Conservation (phyloP, 2,888 invertebrate genomes). For the Caenorhabditis sp. region DNA sequence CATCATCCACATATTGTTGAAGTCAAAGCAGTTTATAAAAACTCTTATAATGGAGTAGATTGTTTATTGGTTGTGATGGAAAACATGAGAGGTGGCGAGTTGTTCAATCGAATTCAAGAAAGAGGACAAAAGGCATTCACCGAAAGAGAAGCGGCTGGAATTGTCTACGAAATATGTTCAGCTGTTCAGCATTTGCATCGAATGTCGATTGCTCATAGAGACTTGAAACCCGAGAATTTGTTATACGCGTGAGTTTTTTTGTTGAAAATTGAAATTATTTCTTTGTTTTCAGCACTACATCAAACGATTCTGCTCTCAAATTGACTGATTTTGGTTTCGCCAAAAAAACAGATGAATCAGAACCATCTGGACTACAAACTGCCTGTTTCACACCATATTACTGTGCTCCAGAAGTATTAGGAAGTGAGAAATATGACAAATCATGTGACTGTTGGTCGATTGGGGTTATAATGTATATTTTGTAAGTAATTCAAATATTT, state of each 20-base stretch:
- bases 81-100: conserved; percentile 97
- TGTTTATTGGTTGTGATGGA: conserved; percentile 99
- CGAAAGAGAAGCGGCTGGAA: conserved; percentile 88
- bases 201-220: conserved; percentile 92
- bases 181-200: conserved; percentile 92
- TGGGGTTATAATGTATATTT: conserved; percentile 98
- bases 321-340: conserved; percentile 99
- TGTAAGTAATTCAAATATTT: conserved; percentile 76
- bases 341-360: conserved; percentile 81
- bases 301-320: conserved; percentile 84
- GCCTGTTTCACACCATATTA: conserved; percentile 99
- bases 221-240: conserved; percentile 92
- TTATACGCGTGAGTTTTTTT: conserved; percentile 78
- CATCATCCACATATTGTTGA: conserved; percentile 91
- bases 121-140: conserved; percentile 93
- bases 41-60: conserved; percentile 87
- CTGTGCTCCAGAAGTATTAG: conserved; percentile 82
- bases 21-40: conserved; percentile 92
- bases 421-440: conserved; percentile 96
- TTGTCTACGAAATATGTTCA: conserved; percentile 94
- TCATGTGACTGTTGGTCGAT: conserved; percentile 99
- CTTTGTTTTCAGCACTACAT: conserved; percentile 17
- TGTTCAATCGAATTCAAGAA: conserved; percentile 95
- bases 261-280: not conserved
- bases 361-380: conserved; percentile 84